A percentile compares a stretch with the other conserved stretches of the same genome.
phyloP scores from a whole-genome alignment of 2,797 vertebrate genomes.

The Cirrhinus molitorella region DNA sequence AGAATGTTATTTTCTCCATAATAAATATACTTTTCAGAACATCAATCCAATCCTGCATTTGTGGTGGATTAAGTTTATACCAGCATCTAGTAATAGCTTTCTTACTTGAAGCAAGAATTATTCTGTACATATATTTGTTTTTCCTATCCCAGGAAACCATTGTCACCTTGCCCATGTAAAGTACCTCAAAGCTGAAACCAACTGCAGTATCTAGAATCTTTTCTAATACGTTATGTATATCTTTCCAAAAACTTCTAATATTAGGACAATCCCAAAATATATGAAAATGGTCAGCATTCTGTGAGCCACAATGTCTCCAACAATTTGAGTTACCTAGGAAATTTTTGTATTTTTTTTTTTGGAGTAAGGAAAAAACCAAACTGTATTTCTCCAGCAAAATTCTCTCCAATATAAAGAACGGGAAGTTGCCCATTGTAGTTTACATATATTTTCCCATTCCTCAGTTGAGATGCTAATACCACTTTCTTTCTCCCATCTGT shows the following conservation, averaged over 20 bases:
- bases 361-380: neutral
- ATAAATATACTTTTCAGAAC: no score
- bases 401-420: neutral
- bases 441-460: neutral
- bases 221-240: neutral
- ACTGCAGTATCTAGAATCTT: neutral
- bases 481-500: neutral
- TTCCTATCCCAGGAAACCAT: neutral
- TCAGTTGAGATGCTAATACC: neutral
- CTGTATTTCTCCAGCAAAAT: neutral
- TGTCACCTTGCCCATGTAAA: neutral
- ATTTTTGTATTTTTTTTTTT: neutral
- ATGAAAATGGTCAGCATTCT: neutral
- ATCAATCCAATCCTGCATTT: no score
- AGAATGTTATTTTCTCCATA: no score
- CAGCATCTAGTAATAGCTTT: no score
- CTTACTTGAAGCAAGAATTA: no score
- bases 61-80: no score
- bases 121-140: no score
- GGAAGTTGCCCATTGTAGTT: neutral
- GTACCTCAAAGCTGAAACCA: neutral
- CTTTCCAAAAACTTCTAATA: neutral
- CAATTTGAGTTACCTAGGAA: neutral
- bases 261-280: constrained; percentile 1
- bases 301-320: neutral